A percentile compares a stretch with the other conserved stretches of the same genome.
Evolutionary conservation across 1,140 invertebrate genomes (phyloP).

Genomic region (Mactra quadrangularis): DNA sequence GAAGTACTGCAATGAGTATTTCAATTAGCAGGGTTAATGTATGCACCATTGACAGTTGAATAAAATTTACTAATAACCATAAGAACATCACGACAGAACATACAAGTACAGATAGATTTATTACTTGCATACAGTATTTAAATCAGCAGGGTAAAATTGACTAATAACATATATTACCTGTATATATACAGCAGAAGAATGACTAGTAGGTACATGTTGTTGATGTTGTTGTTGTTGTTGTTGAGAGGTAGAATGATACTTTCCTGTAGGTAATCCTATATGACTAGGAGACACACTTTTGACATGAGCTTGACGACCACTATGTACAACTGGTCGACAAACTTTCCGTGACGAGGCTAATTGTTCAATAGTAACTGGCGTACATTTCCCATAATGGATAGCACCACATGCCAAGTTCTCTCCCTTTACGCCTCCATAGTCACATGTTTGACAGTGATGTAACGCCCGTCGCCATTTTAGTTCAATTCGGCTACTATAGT

Average conservation of each 20-base stretch:
- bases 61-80: too few relatives aligned
- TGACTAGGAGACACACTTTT: constrained; percentile 32
- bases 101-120: too few relatives aligned
- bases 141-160: too few relatives aligned
- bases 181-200: constrained; percentile 19
- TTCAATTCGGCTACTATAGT: constrained; percentile 83
- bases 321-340: neutral
- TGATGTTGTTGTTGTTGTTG: too few relatives aligned
- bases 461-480: constrained; percentile 84
- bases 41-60: too few relatives aligned
- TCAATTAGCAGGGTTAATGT: too few relatives aligned
- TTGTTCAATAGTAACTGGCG: constrained; percentile 82
- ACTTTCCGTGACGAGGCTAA: constrained; percentile 75
- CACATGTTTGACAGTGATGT: constrained; percentile 85
- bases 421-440: constrained; percentile 68
- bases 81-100: too few relatives aligned
- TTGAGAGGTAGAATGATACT: constrained; percentile 39
- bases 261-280: constrained; percentile 26
- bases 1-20: too few relatives aligned
- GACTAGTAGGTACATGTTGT: constrained; percentile 48
- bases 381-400: constrained; percentile 87
- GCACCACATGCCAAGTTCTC: constrained; percentile 82
- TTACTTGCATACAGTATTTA: too few relatives aligned
- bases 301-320: neutral
- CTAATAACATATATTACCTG: too few relatives aligned